Evolutionary conservation across 2,797 vertebrate genomes (phyloP), one percentile per base, ranked within the genome.

Genomic region (Epinephelus malabaricus): DNA sequence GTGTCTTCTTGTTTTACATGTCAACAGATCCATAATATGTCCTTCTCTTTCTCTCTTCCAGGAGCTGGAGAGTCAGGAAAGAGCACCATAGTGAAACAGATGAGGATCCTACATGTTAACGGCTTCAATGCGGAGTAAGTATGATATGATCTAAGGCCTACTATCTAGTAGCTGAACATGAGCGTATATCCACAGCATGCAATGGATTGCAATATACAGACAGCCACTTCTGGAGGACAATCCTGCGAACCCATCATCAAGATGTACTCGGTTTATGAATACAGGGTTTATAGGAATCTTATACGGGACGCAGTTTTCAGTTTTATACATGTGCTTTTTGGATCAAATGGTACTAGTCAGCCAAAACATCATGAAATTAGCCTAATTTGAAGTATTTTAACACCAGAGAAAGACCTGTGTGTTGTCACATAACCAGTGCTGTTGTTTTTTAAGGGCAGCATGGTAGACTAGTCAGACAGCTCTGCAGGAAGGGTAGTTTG

Each of bases 81-180:
- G 95, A 99, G 98, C 96, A 99, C 98, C 93, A 99, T 99, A 90
- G 98, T 99, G 83, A 99, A 99, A 90, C 98, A 99, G 91, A 99
- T 99, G 98, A 95, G 97, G 92, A 99, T 99, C 90, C 95, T 99
- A 72, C 98, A 99, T 88, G 98, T 99, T 92, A 99, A 99, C 86
- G 98, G 98, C 94, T 99, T 99, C 96, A 99, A 99, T 95, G 97
- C 97, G 95, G 98, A 99, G 98, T 99, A 95, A 98, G 98, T 97
- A 88, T 90, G n/a, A 74, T 40, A 25, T 15, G 14, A 58, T 18
- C 30, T 2, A 15, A 67, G 8, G 27, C 14, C 5, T 12, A 15
- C 12, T 45, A 11, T 8, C n/a, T 43, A 14, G 27, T 30, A 19
- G 19, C 45, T 50, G 25, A 59, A 23, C 30, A 21, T 14, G 46